Conservation (phyloP, 2,113 vertebrate genomes). For the Suricata suricatta region DNA sequence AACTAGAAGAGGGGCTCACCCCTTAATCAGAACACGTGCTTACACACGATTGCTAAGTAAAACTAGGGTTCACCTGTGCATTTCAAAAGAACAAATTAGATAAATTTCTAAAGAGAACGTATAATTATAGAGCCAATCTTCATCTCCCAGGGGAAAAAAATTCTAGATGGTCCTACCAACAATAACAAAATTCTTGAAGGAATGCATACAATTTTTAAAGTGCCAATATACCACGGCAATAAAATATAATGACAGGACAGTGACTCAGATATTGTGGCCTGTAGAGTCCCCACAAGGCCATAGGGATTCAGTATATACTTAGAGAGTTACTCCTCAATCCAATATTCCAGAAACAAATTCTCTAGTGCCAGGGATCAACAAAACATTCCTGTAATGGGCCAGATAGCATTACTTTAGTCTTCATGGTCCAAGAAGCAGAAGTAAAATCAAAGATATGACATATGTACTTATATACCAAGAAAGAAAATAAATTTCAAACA, state of each 20-base stretch:
- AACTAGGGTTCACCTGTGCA: background rate
- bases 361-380: background rate
- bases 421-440: background rate
- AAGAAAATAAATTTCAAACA: background rate
- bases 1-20: background rate
- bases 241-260: background rate
- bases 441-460: background rate
- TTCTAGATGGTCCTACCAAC: background rate
- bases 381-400: background rate
- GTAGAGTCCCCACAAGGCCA: background rate
- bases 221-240: background rate
- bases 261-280: background rate
- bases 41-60: background rate
- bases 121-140: background rate
- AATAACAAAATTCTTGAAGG: background rate
- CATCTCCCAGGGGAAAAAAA: background rate
- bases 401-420: background rate
- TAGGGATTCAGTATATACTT: background rate
- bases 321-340: background rate
- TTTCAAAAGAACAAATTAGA: background rate
- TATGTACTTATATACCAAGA: background rate
- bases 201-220: background rate
- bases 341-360: background rate
- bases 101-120: background rate
- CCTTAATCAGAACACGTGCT: background rate